Evolutionary conservation across 1,140 invertebrate genomes (phyloP), one percentile per base, ranked within the genome.

Genomic region (Dendrolimus kikuchii): DNA sequence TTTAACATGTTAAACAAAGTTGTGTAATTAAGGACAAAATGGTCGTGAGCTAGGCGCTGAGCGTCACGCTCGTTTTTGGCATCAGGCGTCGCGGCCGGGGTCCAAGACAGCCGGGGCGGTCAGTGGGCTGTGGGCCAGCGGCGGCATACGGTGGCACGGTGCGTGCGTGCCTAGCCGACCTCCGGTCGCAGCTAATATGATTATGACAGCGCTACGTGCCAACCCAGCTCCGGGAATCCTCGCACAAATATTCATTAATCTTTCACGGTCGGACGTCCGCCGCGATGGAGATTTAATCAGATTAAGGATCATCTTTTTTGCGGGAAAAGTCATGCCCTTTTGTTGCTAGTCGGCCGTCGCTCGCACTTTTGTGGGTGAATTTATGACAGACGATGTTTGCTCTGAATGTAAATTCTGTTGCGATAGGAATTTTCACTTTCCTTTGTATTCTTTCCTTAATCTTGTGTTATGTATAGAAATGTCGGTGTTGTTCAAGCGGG

Each of bases 271-370:
- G 74, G 79, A 84, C 83, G 83, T 86, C 78, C 74, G 74, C 78
- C 68, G 68, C 78, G 78, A 86, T 86, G 83, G 83, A 83, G 81
- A 86, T 86, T 86, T 86, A 86, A 86, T 86, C 83, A 81, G 83
- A 86, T 86, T 86, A 86, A 83, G 81, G 83, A 83, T 84, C 81
- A 84, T 84, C 80, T 86, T 83, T 74, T 86, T 86, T 82, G 79
- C 76, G 71, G 70, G 74, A 82, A 77, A 80, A 84, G 74, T 83
- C 81, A 73, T 81, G 79, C 71, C 80, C 79, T 72, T 85, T 82
- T 82, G 81, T 86, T 83, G 71, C 73, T 77, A 71, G 63, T 77
- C 72, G 66, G 74, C 68, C 74, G 78, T 75, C 74, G 68, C 74
- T 73, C 72, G 71, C 78, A 78, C 75, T 83, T 81, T 77, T 81